These are phyloP conservation scores for Eupeodes latifasciatus DNA, from an alignment of 2,888 invertebrate species.

Conservation along the genomic window DNA sequence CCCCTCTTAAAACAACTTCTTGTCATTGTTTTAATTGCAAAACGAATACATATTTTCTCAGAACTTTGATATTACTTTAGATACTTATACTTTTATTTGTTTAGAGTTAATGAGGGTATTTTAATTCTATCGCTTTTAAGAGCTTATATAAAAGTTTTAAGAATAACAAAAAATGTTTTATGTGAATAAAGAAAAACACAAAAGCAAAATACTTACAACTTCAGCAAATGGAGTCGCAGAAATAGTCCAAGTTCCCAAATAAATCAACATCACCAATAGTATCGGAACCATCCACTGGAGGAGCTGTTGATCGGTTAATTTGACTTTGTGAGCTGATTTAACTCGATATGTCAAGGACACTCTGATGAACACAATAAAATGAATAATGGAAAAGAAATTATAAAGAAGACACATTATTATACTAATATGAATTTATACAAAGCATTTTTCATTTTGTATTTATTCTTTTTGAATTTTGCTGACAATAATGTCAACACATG, in stretches of 20 bases:
- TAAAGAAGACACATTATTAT: neutral
- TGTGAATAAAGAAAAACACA: neutral
- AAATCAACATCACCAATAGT: conserved; percentile 94
- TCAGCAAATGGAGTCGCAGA: conserved; percentile 93
- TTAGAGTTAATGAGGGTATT: no score
- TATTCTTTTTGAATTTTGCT: neutral
- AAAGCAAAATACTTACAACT: conserved; percentile 85
- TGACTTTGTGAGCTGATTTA: conserved; percentile 96
- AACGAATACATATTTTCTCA: conserved; percentile 28
- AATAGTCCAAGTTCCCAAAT: conserved; percentile 95
- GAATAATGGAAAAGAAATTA: conserved; percentile 54
- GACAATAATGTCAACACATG: neutral
- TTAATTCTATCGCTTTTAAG: no score
- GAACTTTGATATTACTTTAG: conserved; percentile 48
- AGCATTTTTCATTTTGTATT: neutral
- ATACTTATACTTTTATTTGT: no score
- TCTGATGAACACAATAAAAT: conserved; percentile 84
- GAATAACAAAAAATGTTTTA: no score
- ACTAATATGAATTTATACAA: conserved; percentile 2
- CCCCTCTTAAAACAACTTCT: neutral
- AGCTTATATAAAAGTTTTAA: no score
- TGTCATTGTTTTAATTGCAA: conserved; percentile 19
- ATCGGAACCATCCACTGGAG: conserved; percentile 97
- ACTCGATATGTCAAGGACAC: conserved; percentile 96
- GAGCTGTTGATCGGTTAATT: conserved; percentile 95